A percentile compares a stretch with the other conserved stretches of the same genome.
These are phyloP conservation scores for Tichodroma muraria DNA, from an alignment of 2,113 vertebrate genomes.

Conservation along the genomic window DNA sequence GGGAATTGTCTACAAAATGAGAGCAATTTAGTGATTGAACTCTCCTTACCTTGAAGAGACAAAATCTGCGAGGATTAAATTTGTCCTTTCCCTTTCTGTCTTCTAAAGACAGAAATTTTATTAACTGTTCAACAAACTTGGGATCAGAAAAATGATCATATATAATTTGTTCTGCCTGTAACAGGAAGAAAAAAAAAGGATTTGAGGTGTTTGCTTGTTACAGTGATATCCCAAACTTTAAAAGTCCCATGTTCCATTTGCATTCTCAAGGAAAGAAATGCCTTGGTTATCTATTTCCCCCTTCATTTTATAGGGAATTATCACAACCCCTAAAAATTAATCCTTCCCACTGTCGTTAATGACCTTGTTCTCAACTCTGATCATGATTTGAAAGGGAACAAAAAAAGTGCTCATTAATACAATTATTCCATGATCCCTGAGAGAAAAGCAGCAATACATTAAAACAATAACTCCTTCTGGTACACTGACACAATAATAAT, in stretches of 20 bases:
- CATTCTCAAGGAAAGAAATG: not conserved
- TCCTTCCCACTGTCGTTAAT: not conserved
- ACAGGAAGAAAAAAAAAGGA: not conserved
- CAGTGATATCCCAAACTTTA: not conserved
- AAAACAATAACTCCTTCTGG: not conserved
- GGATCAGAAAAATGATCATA: slow-evolving; percentile 94
- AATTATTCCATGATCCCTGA: not conserved
- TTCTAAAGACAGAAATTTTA: slow-evolving; percentile 95
- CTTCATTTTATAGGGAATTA: not conserved
- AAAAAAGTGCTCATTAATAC: not conserved
- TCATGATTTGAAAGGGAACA: not conserved
- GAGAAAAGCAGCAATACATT: not conserved
- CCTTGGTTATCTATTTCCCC: not conserved
- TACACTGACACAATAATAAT: not conserved
- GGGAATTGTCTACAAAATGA: not conserved
- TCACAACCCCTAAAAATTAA: not conserved
- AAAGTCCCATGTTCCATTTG: not conserved
- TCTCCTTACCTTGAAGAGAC: slow-evolving; percentile 91
- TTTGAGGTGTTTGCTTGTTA: not conserved
- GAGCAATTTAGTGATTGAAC: not conserved
- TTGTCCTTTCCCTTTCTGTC: slow-evolving; percentile 98
- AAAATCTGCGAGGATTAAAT: slow-evolving; percentile 95
- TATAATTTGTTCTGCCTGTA: slow-evolving; percentile 90
- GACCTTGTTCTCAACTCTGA: not conserved
- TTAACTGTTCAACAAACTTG: slow-evolving; percentile 89